A percentile compares a stretch with the other conserved stretches of the same genome.
phyloP scores from a whole-genome alignment of 2,888 invertebrate species.

The Hydroisotoma schaefferi region DNA sequence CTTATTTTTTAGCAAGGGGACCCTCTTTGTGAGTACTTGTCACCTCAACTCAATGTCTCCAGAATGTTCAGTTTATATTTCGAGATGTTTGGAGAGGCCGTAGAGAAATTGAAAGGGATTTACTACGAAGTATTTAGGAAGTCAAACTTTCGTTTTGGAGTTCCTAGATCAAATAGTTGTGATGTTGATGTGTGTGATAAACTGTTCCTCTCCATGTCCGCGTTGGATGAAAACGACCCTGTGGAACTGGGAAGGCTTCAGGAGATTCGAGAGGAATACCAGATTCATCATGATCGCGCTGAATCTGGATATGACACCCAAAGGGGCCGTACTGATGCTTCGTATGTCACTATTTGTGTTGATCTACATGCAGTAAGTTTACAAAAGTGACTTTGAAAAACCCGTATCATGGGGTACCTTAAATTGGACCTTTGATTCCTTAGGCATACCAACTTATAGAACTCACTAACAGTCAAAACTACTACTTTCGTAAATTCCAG shows the following conservation, averaged over 20 bases:
- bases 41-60: neutral
- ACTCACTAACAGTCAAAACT: neutral
- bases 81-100: too few species aligned
- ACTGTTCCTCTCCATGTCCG: neutral
- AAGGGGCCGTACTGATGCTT: too few species aligned
- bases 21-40: neutral
- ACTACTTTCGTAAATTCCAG: neutral
- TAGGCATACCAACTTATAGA: neutral
- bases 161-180: neutral
- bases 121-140: neutral
- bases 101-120: neutral
- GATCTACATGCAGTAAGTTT: too few species aligned
- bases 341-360: too few species aligned
- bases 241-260: too few species aligned
- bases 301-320: too few species aligned
- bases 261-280: too few species aligned
- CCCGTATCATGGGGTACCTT: too few species aligned
- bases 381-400: too few species aligned
- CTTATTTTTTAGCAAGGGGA: too few species aligned
- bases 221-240: too few species aligned
- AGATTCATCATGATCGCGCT: too few species aligned
- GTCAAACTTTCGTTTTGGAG: neutral
- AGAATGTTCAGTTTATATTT: neutral
- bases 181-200: neutral
- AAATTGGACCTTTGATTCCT: neutral